Base-by-base conservation (phyloP, 2,113 vertebrate genomes). In the Rhineura floridana region DNA sequence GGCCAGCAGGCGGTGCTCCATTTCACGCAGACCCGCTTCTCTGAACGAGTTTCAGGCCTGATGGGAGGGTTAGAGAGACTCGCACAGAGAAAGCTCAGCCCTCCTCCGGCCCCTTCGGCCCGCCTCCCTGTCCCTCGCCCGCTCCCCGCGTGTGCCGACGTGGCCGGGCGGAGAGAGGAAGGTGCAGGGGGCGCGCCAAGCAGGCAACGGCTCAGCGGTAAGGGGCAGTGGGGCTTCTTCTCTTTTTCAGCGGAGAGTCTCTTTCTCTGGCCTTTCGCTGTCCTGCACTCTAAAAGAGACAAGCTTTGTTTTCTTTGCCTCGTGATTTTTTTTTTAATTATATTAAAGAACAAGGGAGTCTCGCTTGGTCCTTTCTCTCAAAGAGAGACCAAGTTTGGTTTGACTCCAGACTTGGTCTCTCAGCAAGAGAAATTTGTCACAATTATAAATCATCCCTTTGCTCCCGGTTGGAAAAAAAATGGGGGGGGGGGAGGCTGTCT, bases 61-160 rank as follows among this genome's bases (percentile, higher is more conserved):
- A 0, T 0, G 30, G 23, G 50, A 55, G 1, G 1, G 67, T 4
- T 0, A 0, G 13, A 0, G n/a, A 36, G 17, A 1, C 10, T 63
- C 1, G 0, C 1, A 7, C 23, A 3, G 15, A 6, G 8, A 0
- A n/a, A 0, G 12, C 39, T 33, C 83, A 39, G 36, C 65, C 84
- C 50, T 67, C 15, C 1, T 13, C 1, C 44, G 13, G 4, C 19
- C n/a, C 50, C 81, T 13, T 63, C 25, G 0, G n/a, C 89, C n/a
- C 84, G 85, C 93, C 36, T 83, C 90, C 65, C 92, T 63, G 76
- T 83, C 81, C 90, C 90, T 91, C 93, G 90, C 90, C 94, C 94
- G 80, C 94, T 92, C 89, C 79, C 90, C 36, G 46, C 88, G 80
- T 87, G 87, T 96, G 96, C 93, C 91, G 96, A 96, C 96, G 96